Base-by-base conservation (phyloP, 2,113 vertebrate species). In the Cyprinodon brontotheroides region DNA sequence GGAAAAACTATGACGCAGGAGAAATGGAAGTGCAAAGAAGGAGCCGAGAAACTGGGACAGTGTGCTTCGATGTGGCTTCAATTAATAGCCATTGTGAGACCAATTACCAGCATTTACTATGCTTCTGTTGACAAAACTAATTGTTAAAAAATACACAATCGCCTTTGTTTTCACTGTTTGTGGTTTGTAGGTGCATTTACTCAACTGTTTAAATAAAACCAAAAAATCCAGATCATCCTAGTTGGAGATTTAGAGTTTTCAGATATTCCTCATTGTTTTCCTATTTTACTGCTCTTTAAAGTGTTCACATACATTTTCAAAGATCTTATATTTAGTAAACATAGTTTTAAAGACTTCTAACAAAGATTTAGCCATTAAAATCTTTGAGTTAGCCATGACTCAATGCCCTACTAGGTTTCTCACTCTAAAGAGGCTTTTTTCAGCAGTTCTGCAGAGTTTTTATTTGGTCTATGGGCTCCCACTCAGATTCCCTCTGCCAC, bases 1-100 rank as follows among this genome's bases (percentile, higher is more conserved):
- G 53, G 20, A 20, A 29, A 47, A 68, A 53, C 41, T 38, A 75
- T 22, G 65, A 76, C 37, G 62, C n/a, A 39, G 69, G 36, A 13
- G 6, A 7, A 11, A 2, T 9, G 39, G 38, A 29, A 12, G 37
- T 7, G 36, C 17, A 45, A 12, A 12, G 20, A 29, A 14, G 10
- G 20, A 70, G 47, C 29, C 4, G 8, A 7, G 14, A 50, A 4
- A 40, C 63, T 65, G 20, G 63, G 63, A 43, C 20, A 4, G 11
- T 66, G 64, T 53, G 50, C 40, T 22, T 29, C 43, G 41, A 41
- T 45, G 12, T 36, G 65, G 50, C 17, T 8, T 57, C 50, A 8
- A n/a, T 57, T 57, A 57, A 20, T 57, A 57, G 13, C 20, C 50
- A 57, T n/a, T 57, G 17, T 57, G 2, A n/a, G 20, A 10, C 8